Evolutionary conservation across 2,113 vertebrate species (phyloP).

Genomic region (Percopsis transmontana): DNA sequence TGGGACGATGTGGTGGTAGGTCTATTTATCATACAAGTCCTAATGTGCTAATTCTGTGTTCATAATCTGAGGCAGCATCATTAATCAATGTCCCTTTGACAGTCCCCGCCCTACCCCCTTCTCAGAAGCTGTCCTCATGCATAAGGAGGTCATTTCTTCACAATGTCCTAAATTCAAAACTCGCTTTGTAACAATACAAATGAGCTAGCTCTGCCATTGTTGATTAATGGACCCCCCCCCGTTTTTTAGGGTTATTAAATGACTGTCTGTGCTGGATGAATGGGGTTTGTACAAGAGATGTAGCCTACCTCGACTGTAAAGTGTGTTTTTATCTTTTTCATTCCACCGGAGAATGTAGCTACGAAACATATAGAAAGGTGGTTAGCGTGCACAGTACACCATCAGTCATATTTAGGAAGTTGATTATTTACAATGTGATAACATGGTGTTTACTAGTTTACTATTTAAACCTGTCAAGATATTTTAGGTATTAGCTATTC

Average conservation of each 20-base stretch:
- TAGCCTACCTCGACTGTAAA: conserved; percentile 35
- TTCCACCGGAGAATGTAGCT: conserved; percentile 18
- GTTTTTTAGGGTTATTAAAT: background rate
- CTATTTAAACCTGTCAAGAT: conserved; percentile 15
- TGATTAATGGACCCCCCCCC: conserved; percentile 84
- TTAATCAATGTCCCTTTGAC: conserved; percentile 94
- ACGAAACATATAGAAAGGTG: background rate
- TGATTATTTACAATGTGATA: conserved; percentile 9
- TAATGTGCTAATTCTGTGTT: conserved; percentile 85
- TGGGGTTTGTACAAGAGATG: conserved; percentile 36
- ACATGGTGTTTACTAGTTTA: too few relatives aligned
- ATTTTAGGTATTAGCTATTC: conserved; percentile 16
- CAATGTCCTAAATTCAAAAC: conserved; percentile 89
- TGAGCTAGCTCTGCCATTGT: conserved; percentile 87
- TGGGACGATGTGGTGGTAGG: conserved; percentile 56
- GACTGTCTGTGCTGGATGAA: conserved; percentile 54
- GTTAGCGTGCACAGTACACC: too few relatives aligned
- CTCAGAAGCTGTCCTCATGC: conserved; percentile 80
- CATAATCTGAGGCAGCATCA: conserved; percentile 83
- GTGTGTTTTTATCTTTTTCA: conserved; percentile 26
- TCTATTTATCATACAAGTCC: conserved; percentile 86
- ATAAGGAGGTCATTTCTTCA: conserved; percentile 88
- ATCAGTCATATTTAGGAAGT: conserved; percentile 10
- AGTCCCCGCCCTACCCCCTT: conserved; percentile 47
- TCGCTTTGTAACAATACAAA: conserved; percentile 88